These are phyloP conservation scores for Anagrus nilaparvatae DNA, from an alignment of 1,140 invertebrate genomes.

Conservation along the genomic window DNA sequence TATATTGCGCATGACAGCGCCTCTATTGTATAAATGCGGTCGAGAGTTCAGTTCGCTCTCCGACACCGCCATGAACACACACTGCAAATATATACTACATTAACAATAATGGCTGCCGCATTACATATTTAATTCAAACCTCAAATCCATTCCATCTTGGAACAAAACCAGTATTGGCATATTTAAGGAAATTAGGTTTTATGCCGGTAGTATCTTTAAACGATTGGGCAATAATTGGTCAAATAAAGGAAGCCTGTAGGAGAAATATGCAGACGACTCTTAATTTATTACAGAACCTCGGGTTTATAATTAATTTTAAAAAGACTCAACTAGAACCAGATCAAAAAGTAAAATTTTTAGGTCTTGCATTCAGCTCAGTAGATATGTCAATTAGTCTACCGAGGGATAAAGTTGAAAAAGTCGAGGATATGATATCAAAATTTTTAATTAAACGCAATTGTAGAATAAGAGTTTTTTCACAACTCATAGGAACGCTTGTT, in stretches of 20 bases:
- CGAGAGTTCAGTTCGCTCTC: no score
- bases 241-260: not conserved
- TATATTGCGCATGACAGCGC: no score
- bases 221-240: no score
- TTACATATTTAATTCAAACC: no score
- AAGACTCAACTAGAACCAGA: not conserved
- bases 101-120: no score
- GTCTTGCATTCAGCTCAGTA: slow-evolving; percentile 1
- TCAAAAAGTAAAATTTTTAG: slow-evolving; percentile 2
- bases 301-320: slow-evolving; percentile 5
- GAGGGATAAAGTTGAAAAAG: not conserved
- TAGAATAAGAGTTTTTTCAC: slow-evolving; percentile 11
- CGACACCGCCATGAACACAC: no score
- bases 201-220: slow-evolving; percentile 5
- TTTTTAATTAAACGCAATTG: slow-evolving; percentile 1
- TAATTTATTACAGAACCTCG: not conserved
- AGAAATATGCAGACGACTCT: not conserved
- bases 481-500: no score
- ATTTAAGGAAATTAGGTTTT: slow-evolving; percentile 5
- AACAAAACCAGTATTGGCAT: slow-evolving; percentile 15
- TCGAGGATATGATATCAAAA: not conserved
- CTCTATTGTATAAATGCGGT: no score
- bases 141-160: no score
- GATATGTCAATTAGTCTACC: not conserved
- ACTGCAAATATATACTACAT: no score